Evolutionary conservation across 2,113 vertebrate species (phyloP).

Genomic region (Centropristis striata): DNA sequence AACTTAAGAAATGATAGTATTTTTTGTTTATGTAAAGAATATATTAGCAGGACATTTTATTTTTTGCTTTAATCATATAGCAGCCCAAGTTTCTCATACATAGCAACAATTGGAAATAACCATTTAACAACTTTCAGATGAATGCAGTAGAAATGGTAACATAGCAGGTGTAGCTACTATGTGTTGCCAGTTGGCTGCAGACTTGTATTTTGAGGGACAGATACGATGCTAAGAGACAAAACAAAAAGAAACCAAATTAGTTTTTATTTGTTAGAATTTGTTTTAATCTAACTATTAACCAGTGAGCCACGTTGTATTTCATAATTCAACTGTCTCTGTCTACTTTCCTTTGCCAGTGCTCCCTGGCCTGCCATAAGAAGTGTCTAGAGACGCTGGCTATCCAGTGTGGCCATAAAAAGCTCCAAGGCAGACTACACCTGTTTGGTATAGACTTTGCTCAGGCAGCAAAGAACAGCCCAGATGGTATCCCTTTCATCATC

Average conservation of each 20-base stretch:
- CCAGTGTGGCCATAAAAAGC: constrained; percentile 98
- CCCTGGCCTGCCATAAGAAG: constrained; percentile 96
- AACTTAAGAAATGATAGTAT: not conserved
- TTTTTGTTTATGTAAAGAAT: not conserved
- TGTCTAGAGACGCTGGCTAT: constrained; percentile 98
- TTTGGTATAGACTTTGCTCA: constrained; percentile 96
- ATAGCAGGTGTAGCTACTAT: not conserved
- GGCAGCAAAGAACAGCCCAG: constrained; percentile 90
- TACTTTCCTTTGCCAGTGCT: constrained; percentile 87
- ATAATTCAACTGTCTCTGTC: constrained; percentile 2
- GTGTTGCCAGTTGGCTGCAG: not conserved
- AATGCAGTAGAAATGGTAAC: not conserved
- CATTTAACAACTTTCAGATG: not conserved
- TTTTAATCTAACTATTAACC: not conserved
- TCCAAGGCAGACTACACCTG: constrained; percentile 93
- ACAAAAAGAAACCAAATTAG: not conserved
- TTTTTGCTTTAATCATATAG: not conserved
- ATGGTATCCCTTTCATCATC: constrained; percentile 97
- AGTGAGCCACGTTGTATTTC: not conserved
- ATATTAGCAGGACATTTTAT: not conserved
- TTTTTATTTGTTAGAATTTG: not conserved
- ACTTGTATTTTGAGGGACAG: not conserved
- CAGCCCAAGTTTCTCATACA: not conserved
- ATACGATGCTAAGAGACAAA: not conserved
- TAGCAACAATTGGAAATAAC: not conserved